Base-by-base conservation (phyloP, 2,113 vertebrate species). In the Polyodon spathula region DNA sequence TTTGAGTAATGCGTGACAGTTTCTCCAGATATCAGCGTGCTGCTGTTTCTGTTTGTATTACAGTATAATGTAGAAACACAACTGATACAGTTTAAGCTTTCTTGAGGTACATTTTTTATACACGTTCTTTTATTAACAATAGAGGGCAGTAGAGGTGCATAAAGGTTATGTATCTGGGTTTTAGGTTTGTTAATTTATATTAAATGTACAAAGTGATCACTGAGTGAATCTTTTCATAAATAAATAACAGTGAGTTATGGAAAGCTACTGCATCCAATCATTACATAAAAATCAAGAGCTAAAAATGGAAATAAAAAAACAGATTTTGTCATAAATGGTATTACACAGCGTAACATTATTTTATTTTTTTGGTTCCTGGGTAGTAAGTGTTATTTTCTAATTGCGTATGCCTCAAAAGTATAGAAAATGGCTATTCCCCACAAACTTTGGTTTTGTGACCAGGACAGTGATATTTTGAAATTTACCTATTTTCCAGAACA, bases 121-220 rank as follows among this genome's bases (percentile, higher is more conserved):
- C 12, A 50, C 48, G 6, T 50, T 50, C 48, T 12, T 10, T 27
- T 27, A 27, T 3, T 46, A 46, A 55, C 53, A 55, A 55, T 10
- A 55, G 53, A 55, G 53, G 53, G 53, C 53, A 55, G 53, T 37
- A 55, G 7, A 37, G 53, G 27, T 37, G 11, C 17, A 54, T 55
- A 55, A 6, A 55, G 8, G 15, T 7, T 4, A 16, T 55, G 6
- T 37, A 10, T 17, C 11, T n/a, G 8, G 16, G 17, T 38, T 37
- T 38, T 55, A 37, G 53, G n/a, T 55, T 38, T 55, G 53, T 53
- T 53, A 53, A 53, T 53, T 53, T 17, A 53, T 16, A 53, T 7
- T 16, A 9, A 37, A 17, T 12, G 8, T 10, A 55, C 27, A 55
- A 9, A 55, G 15, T 55, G 37, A 55, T 38, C 15, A 55, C 53